These are phyloP conservation scores for Tetraodon nigroviridis DNA, from an alignment of 2,113 vertebrate species.

Conservation along the genomic window DNA sequence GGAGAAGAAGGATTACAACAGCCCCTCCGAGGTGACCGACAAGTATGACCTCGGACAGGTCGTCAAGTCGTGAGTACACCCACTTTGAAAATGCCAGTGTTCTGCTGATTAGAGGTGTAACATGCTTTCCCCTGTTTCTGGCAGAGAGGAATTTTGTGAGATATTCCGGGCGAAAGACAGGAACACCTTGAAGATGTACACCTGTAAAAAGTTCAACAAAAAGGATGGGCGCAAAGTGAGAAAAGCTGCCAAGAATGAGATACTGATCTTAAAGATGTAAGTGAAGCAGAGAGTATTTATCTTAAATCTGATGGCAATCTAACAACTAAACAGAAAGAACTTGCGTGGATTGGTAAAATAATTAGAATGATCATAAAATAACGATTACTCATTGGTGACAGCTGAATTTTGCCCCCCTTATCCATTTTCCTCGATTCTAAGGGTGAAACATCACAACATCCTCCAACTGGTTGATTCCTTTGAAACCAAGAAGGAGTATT, in stretches of 20 bases:
- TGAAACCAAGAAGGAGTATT: conserved; percentile 97
- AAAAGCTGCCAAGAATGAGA: conserved; percentile 98
- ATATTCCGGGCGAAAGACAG: conserved; percentile 97
- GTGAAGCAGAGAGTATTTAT: conserved; percentile 36
- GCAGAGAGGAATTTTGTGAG: conserved; percentile 97
- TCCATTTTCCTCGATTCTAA: conserved; percentile 48
- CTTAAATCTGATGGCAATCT: too few relatives aligned
- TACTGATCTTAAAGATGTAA: conserved; percentile 97
- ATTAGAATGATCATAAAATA: too few relatives aligned
- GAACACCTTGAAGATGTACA: conserved; percentile 91
- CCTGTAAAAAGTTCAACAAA: conserved; percentile 99
- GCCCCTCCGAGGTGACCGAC: conserved; percentile 94
- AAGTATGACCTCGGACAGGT: conserved; percentile 98
- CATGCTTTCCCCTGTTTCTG: conserved; percentile 6
- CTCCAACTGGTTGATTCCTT: conserved; percentile 95
- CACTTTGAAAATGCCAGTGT: background rate
- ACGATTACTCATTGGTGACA: too few relatives aligned
- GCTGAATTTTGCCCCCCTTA: background rate
- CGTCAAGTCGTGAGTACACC: conserved; percentile 93
- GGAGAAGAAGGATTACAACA: conserved; percentile 99
- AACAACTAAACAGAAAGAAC: too few relatives aligned
- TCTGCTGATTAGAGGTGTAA: rapidly evolving
- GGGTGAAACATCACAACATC: conserved; percentile 98
- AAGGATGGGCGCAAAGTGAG: conserved; percentile 95
- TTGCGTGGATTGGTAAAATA: too few relatives aligned